phyloP scores from a whole-genome alignment of 2,113 vertebrate species.

The Phylloscopus whistleri region DNA sequence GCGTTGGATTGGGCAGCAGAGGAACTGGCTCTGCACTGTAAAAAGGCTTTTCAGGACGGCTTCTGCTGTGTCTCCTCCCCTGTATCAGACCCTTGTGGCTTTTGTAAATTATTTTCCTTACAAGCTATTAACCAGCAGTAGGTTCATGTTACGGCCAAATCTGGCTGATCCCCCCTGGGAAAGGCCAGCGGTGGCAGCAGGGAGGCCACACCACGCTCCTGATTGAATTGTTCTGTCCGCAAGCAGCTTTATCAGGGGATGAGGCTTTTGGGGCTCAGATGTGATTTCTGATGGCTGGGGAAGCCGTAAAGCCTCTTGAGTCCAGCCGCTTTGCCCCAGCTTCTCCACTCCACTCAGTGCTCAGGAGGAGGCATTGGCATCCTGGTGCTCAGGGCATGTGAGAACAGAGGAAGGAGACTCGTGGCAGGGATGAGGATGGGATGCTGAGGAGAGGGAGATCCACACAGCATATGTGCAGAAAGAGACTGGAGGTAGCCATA shows the following conservation, averaged over 20 bases:
- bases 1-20: accelerated
- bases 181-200: neutral
- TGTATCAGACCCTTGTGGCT: neutral
- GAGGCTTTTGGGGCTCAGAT: neutral
- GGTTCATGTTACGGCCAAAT: neutral
- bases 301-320: neutral
- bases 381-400: neutral
- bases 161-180: neutral
- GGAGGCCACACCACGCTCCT: neutral
- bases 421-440: neutral
- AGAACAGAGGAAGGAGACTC: neutral
- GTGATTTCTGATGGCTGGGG: neutral
- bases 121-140: neutral
- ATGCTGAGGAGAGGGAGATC: neutral
- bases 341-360: neutral
- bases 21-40: neutral
- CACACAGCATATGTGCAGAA: accelerated
- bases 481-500: too few species aligned
- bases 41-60: neutral
- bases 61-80: neutral
- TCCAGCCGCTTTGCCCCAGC: neutral
- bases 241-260: neutral
- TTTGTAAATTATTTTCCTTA: neutral
- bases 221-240: neutral
- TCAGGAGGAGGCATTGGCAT: neutral